Evolutionary conservation across 2,888 invertebrate genomes (phyloP).

Genomic region (Epinotia demarniana): DNA sequence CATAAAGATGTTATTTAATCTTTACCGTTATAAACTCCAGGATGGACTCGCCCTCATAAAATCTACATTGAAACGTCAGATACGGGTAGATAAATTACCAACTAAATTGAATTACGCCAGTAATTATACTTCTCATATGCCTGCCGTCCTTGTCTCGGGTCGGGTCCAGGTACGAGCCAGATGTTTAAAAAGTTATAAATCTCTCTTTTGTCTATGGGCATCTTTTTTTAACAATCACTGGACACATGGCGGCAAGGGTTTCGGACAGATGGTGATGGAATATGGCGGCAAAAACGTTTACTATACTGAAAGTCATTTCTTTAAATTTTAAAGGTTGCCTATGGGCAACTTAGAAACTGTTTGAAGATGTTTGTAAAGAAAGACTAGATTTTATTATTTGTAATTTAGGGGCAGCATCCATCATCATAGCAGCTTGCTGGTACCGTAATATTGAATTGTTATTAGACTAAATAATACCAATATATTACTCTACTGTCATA

Average conservation of each 20-base stretch:
- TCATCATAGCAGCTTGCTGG: too few relatives aligned
- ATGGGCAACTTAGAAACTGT: neutral
- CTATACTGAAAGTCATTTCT: conserved; percentile 37
- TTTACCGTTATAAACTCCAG: neutral
- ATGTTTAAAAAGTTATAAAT: conserved; percentile 73
- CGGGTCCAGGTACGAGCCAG: conserved; percentile 69
- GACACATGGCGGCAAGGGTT: conserved; percentile 69
- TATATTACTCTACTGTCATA: too few relatives aligned
- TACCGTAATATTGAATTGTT: too few relatives aligned
- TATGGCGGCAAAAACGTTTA: conserved; percentile 34
- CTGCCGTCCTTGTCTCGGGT: conserved; percentile 54
- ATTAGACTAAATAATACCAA: too few relatives aligned
- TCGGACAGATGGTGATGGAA: conserved; percentile 59
- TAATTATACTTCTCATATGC: conserved; percentile 20
- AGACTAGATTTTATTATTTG: neutral
- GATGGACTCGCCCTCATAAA: neutral
- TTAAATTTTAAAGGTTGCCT: conserved; percentile 5
- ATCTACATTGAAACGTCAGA: conserved; percentile 7
- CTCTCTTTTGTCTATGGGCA: conserved; percentile 73
- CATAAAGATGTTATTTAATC: neutral
- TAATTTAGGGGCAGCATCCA: neutral
- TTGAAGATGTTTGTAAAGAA: neutral
- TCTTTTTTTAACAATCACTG: conserved; percentile 70
- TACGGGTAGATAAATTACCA: conserved; percentile 18
- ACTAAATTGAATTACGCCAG: conserved; percentile 32